Conservation (phyloP, 2,888 invertebrate species). For the Cyaniris semiargus region DNA sequence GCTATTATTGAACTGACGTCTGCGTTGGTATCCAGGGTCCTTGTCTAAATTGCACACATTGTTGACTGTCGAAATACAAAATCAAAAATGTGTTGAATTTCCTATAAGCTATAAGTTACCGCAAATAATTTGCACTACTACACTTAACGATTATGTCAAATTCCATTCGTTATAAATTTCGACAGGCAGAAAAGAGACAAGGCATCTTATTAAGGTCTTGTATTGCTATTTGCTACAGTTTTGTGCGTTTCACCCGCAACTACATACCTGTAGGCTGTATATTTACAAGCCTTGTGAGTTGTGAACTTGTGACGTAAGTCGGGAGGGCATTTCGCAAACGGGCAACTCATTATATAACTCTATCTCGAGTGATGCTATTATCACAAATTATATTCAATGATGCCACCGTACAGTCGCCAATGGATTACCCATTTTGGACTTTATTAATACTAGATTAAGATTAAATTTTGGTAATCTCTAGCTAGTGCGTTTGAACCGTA, state of each 20-base stretch:
- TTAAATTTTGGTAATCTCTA: no score
- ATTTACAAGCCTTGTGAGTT: neutral
- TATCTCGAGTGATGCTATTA: neutral
- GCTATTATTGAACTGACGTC: no score
- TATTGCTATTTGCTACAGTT: neutral
- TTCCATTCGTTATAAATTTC: no score
- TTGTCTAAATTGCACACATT: no score
- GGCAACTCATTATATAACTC: constrained; percentile 10
- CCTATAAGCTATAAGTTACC: no score
- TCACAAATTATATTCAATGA: constrained; percentile 6
- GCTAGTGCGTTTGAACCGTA: no score
- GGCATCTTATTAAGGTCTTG: neutral
- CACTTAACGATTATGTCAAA: no score
- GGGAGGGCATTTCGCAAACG: neutral
- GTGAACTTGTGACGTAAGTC: neutral
- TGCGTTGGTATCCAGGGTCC: no score
- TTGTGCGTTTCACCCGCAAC: neutral
- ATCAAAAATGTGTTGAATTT: no score
- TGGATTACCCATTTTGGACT: neutral
- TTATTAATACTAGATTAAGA: neutral
- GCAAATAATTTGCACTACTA: no score
- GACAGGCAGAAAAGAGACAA: no score
- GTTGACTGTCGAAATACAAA: no score
- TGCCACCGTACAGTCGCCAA: neutral
- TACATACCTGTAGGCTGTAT: neutral